Evolutionary conservation across 2,888 invertebrate species (phyloP), one percentile per base, ranked within the genome.

Genomic region (Dasypolia templi): DNA sequence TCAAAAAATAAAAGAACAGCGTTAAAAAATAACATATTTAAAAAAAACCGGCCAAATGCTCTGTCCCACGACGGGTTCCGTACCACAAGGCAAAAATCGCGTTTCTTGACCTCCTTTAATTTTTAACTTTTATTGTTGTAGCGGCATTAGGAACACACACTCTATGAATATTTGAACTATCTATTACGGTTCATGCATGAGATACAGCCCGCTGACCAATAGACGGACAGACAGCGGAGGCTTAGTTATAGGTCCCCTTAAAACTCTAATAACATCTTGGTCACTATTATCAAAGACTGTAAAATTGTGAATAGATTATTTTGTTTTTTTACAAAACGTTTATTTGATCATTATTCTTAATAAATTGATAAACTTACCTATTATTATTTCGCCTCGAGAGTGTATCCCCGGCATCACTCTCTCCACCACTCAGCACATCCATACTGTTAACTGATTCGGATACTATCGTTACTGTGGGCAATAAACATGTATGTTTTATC

Each of bases 351-450:
- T 9, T 49, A 0, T n/a, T 49, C 3, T 49, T 49, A 22, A 49
- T 3, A 22, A 26, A 53, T 53, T 1, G 1, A 55, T 6, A 56
- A 44, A 49, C 73, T 79, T 82, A 95, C 95, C 94, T 96, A 84
- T 97, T 97, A 74, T 96, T 96, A 81, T 93, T 96, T 66, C 95
- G 91, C 62, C 96, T 94, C 17, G 95, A 94, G 5, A 96, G 88
- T 0, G 95, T 95, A 75, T 96, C 96, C 0, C 94, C 95, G 0
- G 95, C 94, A 73, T 96, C 95, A 79, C 96, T 96, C 82, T 96
- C 96, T 0, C 96, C 96, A 3, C 96, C 96, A 81, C 96, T 96
- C 55, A 96, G 85, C 17, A 96, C 94, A 89, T 97, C 96, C 93
- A 96, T 93, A 88, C 96, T 93, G 91, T 96, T 89, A 81, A 96